Evolutionary conservation across 2,888 invertebrate genomes (phyloP), one percentile per base, ranked within the genome.

Genomic region (Plagiodera versicolora): DNA sequence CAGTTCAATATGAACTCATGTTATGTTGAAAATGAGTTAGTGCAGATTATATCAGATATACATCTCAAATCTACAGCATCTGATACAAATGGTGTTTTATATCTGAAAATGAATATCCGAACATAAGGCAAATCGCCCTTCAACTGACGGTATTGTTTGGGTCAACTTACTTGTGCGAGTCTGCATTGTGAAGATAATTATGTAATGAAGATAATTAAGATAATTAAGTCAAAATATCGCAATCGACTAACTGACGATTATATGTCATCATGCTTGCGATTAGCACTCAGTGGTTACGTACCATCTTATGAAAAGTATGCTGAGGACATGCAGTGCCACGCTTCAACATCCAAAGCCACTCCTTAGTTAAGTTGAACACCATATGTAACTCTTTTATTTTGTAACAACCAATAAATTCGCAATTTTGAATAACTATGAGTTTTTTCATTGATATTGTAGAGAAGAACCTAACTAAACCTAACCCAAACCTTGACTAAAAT

Each of bases 161-260:
- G 58, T 51, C 30, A 45, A 39, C 45, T 51, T 52, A 56, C 48
- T 56, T 56, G 52, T 58, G 58, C 52, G 51, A 45, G 46, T 58
- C 58, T 46, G 58, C 58, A 52, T 52, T 58, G n/a, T n/a, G n/a
- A n/a, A n/a, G n/a, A n/a, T n/a, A n/a, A n/a, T 58, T 58, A 45
- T 30, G 51, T 46, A 58, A 52, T 58, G 44, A 57, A 58, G 51
- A 58, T 58, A 51, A 58, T 58, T 58, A 57, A 58, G 51, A 58
- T 58, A 51, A 58, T 58, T 58, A 58, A 46, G 32, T 58, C 51
- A 50, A 57, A 57, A 57, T 57, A 45, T 57, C 57, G 50, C 51
- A 57, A 57, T 57, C 48, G 48, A 48, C 48, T 48, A 56, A 56
- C 56, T 48, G 28, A 56, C 47, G 56, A 56, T 16, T 35, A 56